Base-by-base conservation (phyloP, 2,888 invertebrate genomes). In the Gortyna flavago region DNA sequence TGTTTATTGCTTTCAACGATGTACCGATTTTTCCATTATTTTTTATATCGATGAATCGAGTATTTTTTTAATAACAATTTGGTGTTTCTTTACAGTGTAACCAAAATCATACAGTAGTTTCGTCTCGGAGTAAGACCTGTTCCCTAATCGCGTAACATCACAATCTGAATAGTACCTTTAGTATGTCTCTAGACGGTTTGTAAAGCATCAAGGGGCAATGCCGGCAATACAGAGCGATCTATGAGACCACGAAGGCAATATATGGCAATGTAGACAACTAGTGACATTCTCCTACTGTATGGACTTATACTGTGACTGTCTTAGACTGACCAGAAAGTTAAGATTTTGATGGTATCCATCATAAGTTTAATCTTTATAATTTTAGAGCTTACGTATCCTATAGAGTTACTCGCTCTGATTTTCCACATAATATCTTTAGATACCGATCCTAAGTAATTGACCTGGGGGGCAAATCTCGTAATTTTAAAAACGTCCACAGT, bases 391-490 rank as follows among this genome's bases (percentile, higher is more conserved):
- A 69, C 41, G 16, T 75, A 77, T 44, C 13, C 29, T 59, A n/a
- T n/a, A 18, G 32, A 38, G 5, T 41, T 65, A 32, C 11, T 79
- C n/a, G 57, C 35, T 77, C 13, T 51, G 62, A 54, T 57, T 67
- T 78, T 77, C 29, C 32, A 59, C 44, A 61, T 25, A 9, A 29
- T 16, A 57, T 7, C 32, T 71, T 59, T 25, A 79, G 13, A 44
- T 44, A 59, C 2, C n/a, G 51, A 59, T 66, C 18, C 32, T 59
- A 65, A 48, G 38, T 79, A 79, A 79, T 74, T 79, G 73, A 79
- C 59, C 1, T 73, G 41, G n/a, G n/a, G n/a, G n/a, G n/a, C n/a
- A n/a, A n/a, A n/a, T n/a, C n/a, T n/a, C n/a, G n/a, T n/a, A n/a
- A n/a, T n/a, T n/a, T n/a, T n/a, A n/a, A n/a, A n/a, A n/a, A n/a